Conservation (phyloP, 2,888 invertebrate genomes). For the Herminia tarsipennalis region DNA sequence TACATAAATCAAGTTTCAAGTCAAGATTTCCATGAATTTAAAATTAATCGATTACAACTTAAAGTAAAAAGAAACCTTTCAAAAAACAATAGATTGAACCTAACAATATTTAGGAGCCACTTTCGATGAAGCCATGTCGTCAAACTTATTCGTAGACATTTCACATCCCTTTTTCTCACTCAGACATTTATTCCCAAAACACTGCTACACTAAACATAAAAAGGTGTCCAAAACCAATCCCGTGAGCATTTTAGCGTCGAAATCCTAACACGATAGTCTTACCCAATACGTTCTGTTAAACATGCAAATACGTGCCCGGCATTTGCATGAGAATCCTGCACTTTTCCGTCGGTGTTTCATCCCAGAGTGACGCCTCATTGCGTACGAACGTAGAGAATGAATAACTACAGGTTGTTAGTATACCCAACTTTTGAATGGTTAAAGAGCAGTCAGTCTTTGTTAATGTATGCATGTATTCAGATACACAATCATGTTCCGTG, state of each 20-base stretch:
- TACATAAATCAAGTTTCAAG: no score
- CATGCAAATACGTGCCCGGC: slow-evolving; percentile 51
- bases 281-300: slow-evolving; percentile 43
- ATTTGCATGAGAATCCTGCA: slow-evolving; percentile 60
- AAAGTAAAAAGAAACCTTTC: no score
- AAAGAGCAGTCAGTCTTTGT: slow-evolving; percentile 5
- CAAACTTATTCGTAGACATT: no score
- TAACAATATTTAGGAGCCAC: no score
- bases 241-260: slow-evolving; percentile 8
- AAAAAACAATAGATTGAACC: no score
- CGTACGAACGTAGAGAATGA: slow-evolving; percentile 10
- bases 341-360: slow-evolving; percentile 44
- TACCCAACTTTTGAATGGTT: slow-evolving; percentile 11
- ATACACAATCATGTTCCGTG: no score
- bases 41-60: no score
- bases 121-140: no score
- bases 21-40: no score
- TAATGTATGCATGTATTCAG: not conserved
- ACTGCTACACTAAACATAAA: not conserved
- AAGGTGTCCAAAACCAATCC: slow-evolving; percentile 1
- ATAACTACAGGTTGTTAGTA: slow-evolving; percentile 10
- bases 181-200: not conserved
- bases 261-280: slow-evolving; percentile 23
- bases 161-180: no score
- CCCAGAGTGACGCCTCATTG: slow-evolving; percentile 31